Evolutionary conservation across 1,140 invertebrate species (phyloP).

Genomic region (Macrotrachela quadricornifera): DNA sequence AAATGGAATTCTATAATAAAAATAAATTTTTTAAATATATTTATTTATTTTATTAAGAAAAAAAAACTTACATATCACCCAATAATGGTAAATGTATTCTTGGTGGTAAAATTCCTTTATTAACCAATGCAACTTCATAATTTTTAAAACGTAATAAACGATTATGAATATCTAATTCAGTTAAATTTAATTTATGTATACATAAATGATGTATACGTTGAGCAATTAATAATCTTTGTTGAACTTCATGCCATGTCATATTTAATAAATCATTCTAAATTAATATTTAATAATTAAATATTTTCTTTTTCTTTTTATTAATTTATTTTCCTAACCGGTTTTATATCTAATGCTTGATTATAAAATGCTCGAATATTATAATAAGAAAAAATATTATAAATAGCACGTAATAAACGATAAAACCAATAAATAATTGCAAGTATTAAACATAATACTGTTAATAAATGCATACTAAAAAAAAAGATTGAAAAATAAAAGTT

Average conservation of each 20-base stretch:
- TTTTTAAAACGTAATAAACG: conserved; percentile 80
- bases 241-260: conserved; percentile 80
- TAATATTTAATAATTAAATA: too few relatives aligned
- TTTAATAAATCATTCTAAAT: conserved; percentile 59
- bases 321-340: neutral
- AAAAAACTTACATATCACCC: conserved; percentile 46
- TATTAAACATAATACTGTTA: neutral
- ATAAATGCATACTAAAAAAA: neutral
- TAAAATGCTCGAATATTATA: conserved; percentile 81
- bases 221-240: conserved; percentile 57
- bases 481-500: conserved; percentile 11
- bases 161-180: conserved; percentile 91
- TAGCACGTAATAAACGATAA: conserved; percentile 48
- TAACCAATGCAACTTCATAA: conserved; percentile 89
- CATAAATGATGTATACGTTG: conserved; percentile 89
- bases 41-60: too few relatives aligned
- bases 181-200: conserved; percentile 77
- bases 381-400: conserved; percentile 60
- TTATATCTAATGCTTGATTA: conserved; percentile 24
- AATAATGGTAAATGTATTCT: conserved; percentile 54
- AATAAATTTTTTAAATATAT: too few relatives aligned
- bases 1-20: conserved; percentile 1
- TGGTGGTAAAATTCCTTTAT: conserved; percentile 64
- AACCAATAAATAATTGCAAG: conserved; percentile 17
- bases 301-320: neutral